These are phyloP conservation scores for Psittacula derbiana DNA, from an alignment of 2,797 vertebrate genomes.

Conservation along the genomic window DNA sequence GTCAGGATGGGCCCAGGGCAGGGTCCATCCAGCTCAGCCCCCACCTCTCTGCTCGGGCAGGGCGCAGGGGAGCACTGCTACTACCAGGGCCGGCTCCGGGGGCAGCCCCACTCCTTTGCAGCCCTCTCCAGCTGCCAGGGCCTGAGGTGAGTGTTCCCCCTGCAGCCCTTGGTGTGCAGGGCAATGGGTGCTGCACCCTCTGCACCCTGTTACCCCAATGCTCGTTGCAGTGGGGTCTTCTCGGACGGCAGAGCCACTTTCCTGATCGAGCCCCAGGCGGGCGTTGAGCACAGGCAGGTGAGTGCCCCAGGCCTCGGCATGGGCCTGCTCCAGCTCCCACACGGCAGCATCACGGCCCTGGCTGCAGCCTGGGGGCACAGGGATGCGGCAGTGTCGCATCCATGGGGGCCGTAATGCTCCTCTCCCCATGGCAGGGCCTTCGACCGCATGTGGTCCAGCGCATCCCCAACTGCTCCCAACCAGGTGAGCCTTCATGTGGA, in stretches of 20 bases:
- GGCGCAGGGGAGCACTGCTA: slow-evolving; percentile 91
- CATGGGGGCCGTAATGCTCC: background rate
- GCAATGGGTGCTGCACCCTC: background rate
- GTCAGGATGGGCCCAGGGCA: background rate
- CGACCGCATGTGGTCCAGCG: slow-evolving; percentile 82
- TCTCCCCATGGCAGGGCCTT: slow-evolving; percentile 67
- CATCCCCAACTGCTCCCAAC: slow-evolving; percentile 66
- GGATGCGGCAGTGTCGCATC: fast-evolving
- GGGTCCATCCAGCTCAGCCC: background rate
- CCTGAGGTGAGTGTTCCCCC: slow-evolving; percentile 81
- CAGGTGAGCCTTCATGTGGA: slow-evolving; percentile 44
- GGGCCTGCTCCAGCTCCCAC: background rate
- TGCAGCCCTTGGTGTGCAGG: fast-evolving
- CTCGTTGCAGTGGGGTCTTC: slow-evolving; percentile 86
- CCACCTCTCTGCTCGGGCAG: slow-evolving; percentile 38
- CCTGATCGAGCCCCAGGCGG: slow-evolving; percentile 82
- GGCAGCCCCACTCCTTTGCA: slow-evolving; percentile 80
- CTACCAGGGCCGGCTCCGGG: slow-evolving; percentile 89
- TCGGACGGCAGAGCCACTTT: slow-evolving; percentile 88
- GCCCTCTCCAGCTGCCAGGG: slow-evolving; percentile 94
- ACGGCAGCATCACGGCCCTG: fast-evolving
- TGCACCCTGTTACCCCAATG: background rate
- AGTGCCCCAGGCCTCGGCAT: fast-evolving
- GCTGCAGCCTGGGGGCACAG: background rate
- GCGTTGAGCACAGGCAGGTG: slow-evolving; percentile 37